Conservation (phyloP, 2,888 invertebrate species). For the Callyntrura sp. region DNA sequence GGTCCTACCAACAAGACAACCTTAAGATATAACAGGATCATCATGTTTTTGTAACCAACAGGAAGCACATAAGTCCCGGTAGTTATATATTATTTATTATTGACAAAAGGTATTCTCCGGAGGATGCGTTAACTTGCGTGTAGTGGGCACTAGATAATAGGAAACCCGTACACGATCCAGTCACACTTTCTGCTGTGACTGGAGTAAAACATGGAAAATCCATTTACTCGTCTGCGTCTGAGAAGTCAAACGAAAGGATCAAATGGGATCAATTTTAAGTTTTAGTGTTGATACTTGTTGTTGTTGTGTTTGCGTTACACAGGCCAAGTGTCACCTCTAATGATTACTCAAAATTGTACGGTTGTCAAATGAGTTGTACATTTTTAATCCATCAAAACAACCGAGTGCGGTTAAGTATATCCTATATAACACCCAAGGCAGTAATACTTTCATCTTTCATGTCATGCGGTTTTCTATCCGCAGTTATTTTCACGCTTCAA, state of each 20-base stretch:
- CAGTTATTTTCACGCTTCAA: too few relatives aligned
- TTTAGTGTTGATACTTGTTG: not conserved
- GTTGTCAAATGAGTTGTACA: too few relatives aligned
- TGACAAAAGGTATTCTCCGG: conserved; percentile 11
- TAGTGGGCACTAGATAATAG: not conserved
- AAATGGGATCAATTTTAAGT: conserved; percentile 15
- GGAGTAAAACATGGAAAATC: conserved; percentile 40
- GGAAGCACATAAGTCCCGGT: not conserved
- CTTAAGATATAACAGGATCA: not conserved
- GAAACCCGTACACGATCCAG: not conserved
- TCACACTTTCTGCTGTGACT: not conserved
- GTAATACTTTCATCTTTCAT: too few relatives aligned
- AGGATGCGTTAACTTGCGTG: not conserved
- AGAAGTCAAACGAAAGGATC: conserved; percentile 11
- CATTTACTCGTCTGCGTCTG: not conserved
- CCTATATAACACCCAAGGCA: too few relatives aligned
- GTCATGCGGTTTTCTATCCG: too few relatives aligned
- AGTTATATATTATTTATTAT: conserved; percentile 4
- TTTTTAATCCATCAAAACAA: too few relatives aligned
- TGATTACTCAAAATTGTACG: too few relatives aligned
- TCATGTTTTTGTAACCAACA: conserved; percentile 35
- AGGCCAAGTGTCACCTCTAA: too few relatives aligned
- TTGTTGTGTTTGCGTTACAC: too few relatives aligned
- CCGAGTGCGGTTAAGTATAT: too few relatives aligned
- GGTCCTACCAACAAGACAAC: too few relatives aligned